A percentile compares a stretch with the other conserved stretches of the same genome.
Conservation (phyloP, 2,113 vertebrate species). For the Motacilla tschutschensis region DNA sequence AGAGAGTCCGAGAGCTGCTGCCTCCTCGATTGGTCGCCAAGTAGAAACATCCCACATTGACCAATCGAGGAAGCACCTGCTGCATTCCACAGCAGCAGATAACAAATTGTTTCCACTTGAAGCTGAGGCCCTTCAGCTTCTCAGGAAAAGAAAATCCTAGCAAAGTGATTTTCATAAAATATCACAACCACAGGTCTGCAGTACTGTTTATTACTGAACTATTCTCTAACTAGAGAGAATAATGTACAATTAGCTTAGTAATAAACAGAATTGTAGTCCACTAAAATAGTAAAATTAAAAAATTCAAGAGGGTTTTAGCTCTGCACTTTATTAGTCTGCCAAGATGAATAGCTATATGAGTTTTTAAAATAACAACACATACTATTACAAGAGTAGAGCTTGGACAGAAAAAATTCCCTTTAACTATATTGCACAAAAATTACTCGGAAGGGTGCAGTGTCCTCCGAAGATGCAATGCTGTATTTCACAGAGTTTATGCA, state of each 20-base stretch:
- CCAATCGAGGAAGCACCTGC: too few relatives aligned
- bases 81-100: too few relatives aligned
- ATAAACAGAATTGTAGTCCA: background rate
- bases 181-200: background rate
- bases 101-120: too few relatives aligned
- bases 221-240: background rate
- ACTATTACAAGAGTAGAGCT: constrained; percentile 47
- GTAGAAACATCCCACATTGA: too few relatives aligned
- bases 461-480: background rate
- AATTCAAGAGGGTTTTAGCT: background rate
- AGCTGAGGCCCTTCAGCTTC: too few relatives aligned
- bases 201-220: constrained; percentile 11
- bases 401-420: constrained; percentile 15
- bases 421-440: constrained; percentile 1
- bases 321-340: constrained; percentile 42
- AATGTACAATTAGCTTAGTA: background rate
- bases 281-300: background rate
- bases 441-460: constrained; percentile 16
- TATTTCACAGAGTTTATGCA: constrained; percentile 8
- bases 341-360: constrained; percentile 5
- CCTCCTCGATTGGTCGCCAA: too few relatives aligned
- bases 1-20: too few relatives aligned
- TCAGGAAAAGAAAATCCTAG: too few relatives aligned
- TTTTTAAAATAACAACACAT: constrained; percentile 49
- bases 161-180: too few relatives aligned